Base-by-base conservation (phyloP, 2,797 vertebrate genomes). In the Pseudomugil gertrudae region DNA sequence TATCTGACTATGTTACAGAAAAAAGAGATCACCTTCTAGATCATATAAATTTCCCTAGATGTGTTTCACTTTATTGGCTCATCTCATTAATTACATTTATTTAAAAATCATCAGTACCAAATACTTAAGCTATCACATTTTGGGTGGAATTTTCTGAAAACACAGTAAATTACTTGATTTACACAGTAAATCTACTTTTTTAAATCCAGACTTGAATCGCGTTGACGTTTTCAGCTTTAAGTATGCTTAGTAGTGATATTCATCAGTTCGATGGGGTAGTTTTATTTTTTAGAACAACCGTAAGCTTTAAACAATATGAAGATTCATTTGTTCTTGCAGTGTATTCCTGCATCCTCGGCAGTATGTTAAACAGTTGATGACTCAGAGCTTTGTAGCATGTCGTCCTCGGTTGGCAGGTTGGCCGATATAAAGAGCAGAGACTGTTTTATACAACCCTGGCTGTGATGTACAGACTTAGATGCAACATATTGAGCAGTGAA, bases 41-140 rank as follows among this genome's bases (percentile, higher is more conserved):
- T 23, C 6, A 43, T 53, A 69, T 58, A 36, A 82, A 82, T 74
- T 40, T 13, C 60, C 48, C 61, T n/a, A 62, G 35, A 78, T 57
- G 30, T 56, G 66, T 76, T 79, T 62, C 58, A 35, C 80, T 58
- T 71, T 57, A 52, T 71, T 2, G 58, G 51, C 69, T 83, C 61
- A 32, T 88, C 62, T 85, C 76, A 83, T 89, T 90, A 87, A 90
- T 88, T 90, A 84, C 69, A 73, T 65, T 51, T 72, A 81, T 72
- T 82, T 66, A 70, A 77, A 83, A 86, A 78, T 69, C n/a, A 45
- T 54, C 70, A 76, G 76, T 75, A 72, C 90, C 88, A 74, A 66
- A 87, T 85, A 77, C 68, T 64, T 69, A 75, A 91, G 92, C 78
- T 80, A 81, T 89, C 79, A 81, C 75, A 58, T 70, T 48, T 81